Percentiles rank a stretch among this genome's conserved stretches.
Conservation (phyloP, 1,140 invertebrate genomes). For the Neodiprion fabricii region DNA sequence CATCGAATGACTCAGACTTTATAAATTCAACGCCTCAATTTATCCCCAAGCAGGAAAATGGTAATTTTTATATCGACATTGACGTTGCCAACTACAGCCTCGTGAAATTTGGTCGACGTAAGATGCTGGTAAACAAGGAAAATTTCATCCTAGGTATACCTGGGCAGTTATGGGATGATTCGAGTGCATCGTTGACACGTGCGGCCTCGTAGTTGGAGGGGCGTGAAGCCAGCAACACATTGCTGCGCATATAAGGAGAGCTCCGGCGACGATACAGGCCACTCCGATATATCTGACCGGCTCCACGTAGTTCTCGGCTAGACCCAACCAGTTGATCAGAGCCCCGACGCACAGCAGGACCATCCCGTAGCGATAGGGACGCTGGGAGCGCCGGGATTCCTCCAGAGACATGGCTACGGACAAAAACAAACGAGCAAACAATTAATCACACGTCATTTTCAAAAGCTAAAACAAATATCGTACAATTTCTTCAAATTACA, state of each 20-base stretch:
- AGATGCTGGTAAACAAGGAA: too few species aligned
- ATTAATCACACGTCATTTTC: not conserved
- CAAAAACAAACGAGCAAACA: slow-evolving; percentile 20
- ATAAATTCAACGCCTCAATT: too few species aligned
- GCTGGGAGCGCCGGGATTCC: slow-evolving; percentile 69
- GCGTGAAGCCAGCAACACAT: slow-evolving; percentile 80
- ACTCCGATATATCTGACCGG: slow-evolving; percentile 77
- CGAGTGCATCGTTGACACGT: slow-evolving; percentile 43
- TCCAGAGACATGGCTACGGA: slow-evolving; percentile 71
- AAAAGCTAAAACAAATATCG: not conserved
- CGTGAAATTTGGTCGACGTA: too few species aligned
- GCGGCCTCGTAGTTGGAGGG: slow-evolving; percentile 59
- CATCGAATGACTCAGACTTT: too few species aligned
- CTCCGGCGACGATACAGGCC: slow-evolving; percentile 75
- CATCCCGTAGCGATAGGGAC: slow-evolving; percentile 78
- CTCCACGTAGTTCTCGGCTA: slow-evolving; percentile 75
- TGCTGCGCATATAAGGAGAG: slow-evolving; percentile 75
- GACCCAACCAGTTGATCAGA: slow-evolving; percentile 77
- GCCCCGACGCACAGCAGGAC: slow-evolving; percentile 77
- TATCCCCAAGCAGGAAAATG: too few species aligned
- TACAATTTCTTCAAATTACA: too few species aligned
- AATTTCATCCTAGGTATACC: slow-evolving; percentile 34
- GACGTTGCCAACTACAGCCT: too few species aligned
- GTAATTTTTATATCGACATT: too few species aligned
- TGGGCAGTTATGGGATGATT: slow-evolving; percentile 54